Evolutionary conservation across 2,888 invertebrate species (phyloP).

Genomic region (Osmoderma eremita): DNA sequence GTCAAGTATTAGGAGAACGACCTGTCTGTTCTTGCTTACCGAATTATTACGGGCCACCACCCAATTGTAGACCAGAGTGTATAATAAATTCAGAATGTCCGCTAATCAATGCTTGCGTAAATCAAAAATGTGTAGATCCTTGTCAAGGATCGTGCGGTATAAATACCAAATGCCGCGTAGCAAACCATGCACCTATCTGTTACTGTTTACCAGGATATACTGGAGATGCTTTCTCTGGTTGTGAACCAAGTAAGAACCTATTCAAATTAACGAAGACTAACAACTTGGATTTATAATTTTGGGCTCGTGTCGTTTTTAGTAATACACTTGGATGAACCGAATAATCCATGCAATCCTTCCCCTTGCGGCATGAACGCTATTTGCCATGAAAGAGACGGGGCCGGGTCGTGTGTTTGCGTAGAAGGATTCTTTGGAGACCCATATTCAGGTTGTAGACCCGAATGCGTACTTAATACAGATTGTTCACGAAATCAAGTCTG

Average conservation of each 20-base stretch:
- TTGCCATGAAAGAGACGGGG: slow-evolving; percentile 83
- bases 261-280: neutral
- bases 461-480: slow-evolving; percentile 88
- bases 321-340: slow-evolving; percentile 64
- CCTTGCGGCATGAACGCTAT: slow-evolving; percentile 89
- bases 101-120: slow-evolving; percentile 76
- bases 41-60: slow-evolving; percentile 81
- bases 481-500: slow-evolving; percentile 82
- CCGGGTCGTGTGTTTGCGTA: slow-evolving; percentile 84
- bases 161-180: slow-evolving; percentile 75
- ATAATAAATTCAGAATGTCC: slow-evolving; percentile 78
- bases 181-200: slow-evolving; percentile 79
- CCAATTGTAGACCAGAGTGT: slow-evolving; percentile 81
- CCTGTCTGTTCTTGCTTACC: slow-evolving; percentile 80
- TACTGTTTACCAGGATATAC: slow-evolving; percentile 75
- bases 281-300: neutral
- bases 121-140: slow-evolving; percentile 77
- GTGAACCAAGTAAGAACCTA: slow-evolving; percentile 65
- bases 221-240: slow-evolving; percentile 84
- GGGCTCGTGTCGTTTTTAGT: slow-evolving; percentile 41
- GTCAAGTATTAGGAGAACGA: slow-evolving; percentile 73
- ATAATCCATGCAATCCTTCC: slow-evolving; percentile 81
- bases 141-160: slow-evolving; percentile 80
- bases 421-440: slow-evolving; percentile 88
- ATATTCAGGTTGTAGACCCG: slow-evolving; percentile 85